Evolutionary conservation across 1,140 invertebrate species (phyloP).

Genomic region (Harlomillsia oculata): DNA sequence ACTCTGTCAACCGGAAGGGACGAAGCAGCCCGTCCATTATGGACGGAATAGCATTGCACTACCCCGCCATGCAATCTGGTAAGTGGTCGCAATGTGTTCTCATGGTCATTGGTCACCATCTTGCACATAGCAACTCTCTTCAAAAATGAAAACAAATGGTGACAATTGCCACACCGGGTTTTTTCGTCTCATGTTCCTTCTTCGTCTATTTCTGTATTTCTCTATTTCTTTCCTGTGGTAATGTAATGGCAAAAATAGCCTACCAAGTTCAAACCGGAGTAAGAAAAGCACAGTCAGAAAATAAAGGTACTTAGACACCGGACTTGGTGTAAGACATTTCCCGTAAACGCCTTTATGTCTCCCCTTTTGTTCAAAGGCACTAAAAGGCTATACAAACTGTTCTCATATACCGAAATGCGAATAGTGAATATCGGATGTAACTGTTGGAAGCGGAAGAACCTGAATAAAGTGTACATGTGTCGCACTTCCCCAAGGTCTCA

Average conservation of each 20-base stretch:
- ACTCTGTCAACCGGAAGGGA: slow-evolving; percentile 68
- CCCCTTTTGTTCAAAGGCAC: too few species aligned
- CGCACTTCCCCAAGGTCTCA: too few species aligned
- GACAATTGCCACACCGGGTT: slow-evolving; percentile 32
- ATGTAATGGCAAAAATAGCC: background rate
- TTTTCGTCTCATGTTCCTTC: slow-evolving; percentile 22
- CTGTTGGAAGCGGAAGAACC: too few species aligned
- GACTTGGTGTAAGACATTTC: background rate
- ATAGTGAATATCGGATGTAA: too few species aligned
- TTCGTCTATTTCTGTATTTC: slow-evolving; percentile 8
- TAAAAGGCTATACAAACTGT: too few species aligned
- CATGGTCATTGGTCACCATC: too few species aligned
- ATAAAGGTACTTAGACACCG: slow-evolving; percentile 1
- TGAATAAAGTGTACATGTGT: too few species aligned
- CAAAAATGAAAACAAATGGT: slow-evolving; percentile 36
- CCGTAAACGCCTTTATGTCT: too few species aligned
- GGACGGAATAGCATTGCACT: slow-evolving; percentile 62
- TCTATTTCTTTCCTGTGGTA: slow-evolving; percentile 10
- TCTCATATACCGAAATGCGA: too few species aligned
- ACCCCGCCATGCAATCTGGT: slow-evolving; percentile 73
- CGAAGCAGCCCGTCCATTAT: slow-evolving; percentile 57
- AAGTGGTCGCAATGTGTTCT: slow-evolving; percentile 37
- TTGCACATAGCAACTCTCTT: slow-evolving; percentile 6
- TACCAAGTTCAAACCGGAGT: too few species aligned
- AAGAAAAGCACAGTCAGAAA: too few species aligned